Base-by-base conservation (phyloP, 2,888 invertebrate genomes). In the Chrysina gloriosa region DNA sequence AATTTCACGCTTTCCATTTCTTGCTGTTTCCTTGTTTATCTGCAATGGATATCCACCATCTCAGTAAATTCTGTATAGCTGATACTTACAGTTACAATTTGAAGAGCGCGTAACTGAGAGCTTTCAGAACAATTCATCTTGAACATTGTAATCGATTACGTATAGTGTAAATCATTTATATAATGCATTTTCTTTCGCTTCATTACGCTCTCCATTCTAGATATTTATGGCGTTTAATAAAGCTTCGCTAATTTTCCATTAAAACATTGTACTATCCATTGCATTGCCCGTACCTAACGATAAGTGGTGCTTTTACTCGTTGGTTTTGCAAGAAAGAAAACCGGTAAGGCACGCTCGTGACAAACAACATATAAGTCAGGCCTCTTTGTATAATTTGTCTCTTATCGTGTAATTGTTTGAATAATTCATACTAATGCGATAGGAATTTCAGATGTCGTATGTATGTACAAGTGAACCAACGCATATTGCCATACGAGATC, bases 391-490 rank as follows among this genome's bases (percentile, higher is more conserved):
- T 80, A 82, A 82, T 82, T 82, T 82, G 82, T 82, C 82, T 81
- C 79, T 81, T 82, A 82, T 82, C 80, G 77, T 79, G 82, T 81
- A 82, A 81, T 82, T 82, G 81, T 81, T 81, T 82, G 82, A 81
- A 82, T 82, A 79, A 82, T 82, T 81, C 81, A 82, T 81, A 78
- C 76, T 79, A 80, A 80, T 80, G 77, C 72, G 70, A 70, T 69
- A 70, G 69, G 68, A 67, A 69, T 72, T 67, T 71, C 65, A 71
- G 71, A 75, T 74, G 74, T 74, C 73, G 72, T 68, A 68, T 72
- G 72, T 68, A 68, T 72, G 67, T 69, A 70, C 68, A 69, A 42
- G 52, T 67, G 52, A 66, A 65, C 66, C 47, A 66, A 66, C 45
- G 66, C 66, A 66, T 65, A 52, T 31, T 63, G 23, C 21, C 23